Evolutionary conservation across 2,888 invertebrate genomes (phyloP).

Genomic region (Lissocephala sabroskyi): DNA sequence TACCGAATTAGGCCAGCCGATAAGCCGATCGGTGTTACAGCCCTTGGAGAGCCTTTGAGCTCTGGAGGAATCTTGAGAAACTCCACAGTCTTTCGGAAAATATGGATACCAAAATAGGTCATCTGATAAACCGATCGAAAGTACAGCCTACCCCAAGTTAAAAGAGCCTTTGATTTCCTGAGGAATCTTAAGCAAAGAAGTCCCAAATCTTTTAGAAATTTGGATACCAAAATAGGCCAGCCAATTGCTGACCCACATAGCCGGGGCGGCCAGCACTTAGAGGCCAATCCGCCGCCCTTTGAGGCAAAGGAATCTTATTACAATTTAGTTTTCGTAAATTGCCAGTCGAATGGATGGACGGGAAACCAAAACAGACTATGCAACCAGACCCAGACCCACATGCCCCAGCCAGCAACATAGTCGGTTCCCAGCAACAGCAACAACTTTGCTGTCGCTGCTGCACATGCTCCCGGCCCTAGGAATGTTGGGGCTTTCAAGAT

Average conservation of each 20-base stretch:
- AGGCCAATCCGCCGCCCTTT: not conserved
- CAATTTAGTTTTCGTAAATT: no score
- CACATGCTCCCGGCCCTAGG: slow-evolving; percentile 17
- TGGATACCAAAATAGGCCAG: not conserved
- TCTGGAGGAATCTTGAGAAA: no score
- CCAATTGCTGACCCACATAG: slow-evolving; percentile 1
- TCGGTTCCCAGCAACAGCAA: slow-evolving; percentile 1
- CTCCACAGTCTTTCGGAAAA: no score
- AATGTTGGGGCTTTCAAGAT: slow-evolving; percentile 1
- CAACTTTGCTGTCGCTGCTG: slow-evolving; percentile 17
- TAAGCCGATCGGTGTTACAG: no score
- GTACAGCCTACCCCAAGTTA: no score
- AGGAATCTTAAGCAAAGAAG: no score
- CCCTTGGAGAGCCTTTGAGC: no score
- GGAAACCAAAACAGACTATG: slow-evolving; percentile 11
- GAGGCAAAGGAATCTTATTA: not conserved
- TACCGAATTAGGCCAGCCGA: no score
- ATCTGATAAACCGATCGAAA: no score
- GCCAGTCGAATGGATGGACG: not conserved
- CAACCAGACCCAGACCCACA: slow-evolving; percentile 23
- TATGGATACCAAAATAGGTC: no score
- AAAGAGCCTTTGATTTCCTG: no score
- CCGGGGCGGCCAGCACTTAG: not conserved
- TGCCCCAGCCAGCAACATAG: not conserved
- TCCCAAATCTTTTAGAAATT: no score